Percentiles rank a stretch among this genome's conserved stretches.
Evolutionary conservation across 2,888 invertebrate genomes (phyloP).

Genomic region (Lysandra bellargus): DNA sequence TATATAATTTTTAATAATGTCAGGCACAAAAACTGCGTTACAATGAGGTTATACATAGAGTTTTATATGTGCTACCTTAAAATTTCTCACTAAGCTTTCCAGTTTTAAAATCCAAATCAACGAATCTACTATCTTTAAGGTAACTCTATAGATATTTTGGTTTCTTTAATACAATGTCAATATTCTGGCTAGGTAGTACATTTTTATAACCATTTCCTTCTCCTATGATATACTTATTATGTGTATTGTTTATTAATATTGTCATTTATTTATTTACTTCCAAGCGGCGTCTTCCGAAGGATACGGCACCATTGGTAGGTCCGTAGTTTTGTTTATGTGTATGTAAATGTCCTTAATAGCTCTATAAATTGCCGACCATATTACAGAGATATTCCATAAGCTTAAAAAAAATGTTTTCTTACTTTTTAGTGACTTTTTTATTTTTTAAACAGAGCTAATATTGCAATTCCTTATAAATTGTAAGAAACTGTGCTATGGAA

Average conservation of each 20-base stretch:
- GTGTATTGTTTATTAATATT: slow-evolving; percentile 24
- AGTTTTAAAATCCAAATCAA: not conserved
- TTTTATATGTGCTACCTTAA: not conserved
- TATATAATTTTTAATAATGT: not conserved
- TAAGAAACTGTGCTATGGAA: too few relatives aligned
- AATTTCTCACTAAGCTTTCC: not conserved
- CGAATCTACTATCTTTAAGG: not conserved
- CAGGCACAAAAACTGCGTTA: not conserved
- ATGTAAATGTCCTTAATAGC: slow-evolving; percentile 15
- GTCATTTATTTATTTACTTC: slow-evolving; percentile 25
- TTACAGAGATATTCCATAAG: not conserved
- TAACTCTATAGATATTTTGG: not conserved
- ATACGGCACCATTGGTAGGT: slow-evolving; percentile 28
- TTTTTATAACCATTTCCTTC: not conserved
- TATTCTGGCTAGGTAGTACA: too few relatives aligned
- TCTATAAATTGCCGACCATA: not conserved
- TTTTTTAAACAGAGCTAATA: not conserved
- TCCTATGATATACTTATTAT: not conserved
- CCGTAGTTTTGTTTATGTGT: slow-evolving; percentile 24
- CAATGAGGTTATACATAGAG: too few relatives aligned
- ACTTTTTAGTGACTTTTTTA: not conserved
- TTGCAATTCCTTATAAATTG: not conserved
- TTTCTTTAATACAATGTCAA: not conserved
- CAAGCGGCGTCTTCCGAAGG: slow-evolving; percentile 28
- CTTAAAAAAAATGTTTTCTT: not conserved